Evolutionary conservation across 2,113 vertebrate genomes (phyloP), one percentile per base, ranked within the genome.

Genomic region (Guaruba guarouba): DNA sequence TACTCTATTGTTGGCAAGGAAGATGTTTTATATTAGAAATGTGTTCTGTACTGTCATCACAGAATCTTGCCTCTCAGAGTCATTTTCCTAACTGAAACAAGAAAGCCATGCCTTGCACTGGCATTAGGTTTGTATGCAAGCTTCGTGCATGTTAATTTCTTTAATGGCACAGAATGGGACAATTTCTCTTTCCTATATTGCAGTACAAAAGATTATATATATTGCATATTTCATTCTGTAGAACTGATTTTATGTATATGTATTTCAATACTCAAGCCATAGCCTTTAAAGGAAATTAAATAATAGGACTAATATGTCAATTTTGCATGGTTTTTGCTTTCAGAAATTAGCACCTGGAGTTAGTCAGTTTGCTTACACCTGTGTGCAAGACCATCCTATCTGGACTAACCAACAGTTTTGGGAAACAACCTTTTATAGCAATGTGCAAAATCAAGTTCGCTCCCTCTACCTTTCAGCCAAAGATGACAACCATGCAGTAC

Each of bases 331-430:
- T 35, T 77, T 91, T 78, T 96, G 43, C 75, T 92, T 96, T 94
- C 96, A 99, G 99, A 99, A 99, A 98, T 97, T 99, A 96, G 98
- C 98, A 43, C 98, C 99, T 18, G 99, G 99, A 23, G 99, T 99
- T 85, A 99, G 98, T 98, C 99, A 99, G 95, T 99, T 99, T 98
- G 99, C 99, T 70, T 99, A 99, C 95, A 99, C 99, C 35, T 99
- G 99, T 97, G 98, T 99, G 11, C 99, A 99, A 94, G 99, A 99
- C 91, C 99, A 99, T 97, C 98, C 99, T 48, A 98, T 99, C 83
- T 99, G 99, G 99, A 98, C 99, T 90, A 99, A 98, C 97, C 99
- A 99, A 89, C 99, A 99, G 81, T 99, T 99, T 93, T 99, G 99
- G 99, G 99, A 99, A 97, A 98, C 99, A 84, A 99, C 99, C 20